Evolutionary conservation across 2,113 vertebrate genomes (phyloP).

Genomic region (Conger conger): DNA sequence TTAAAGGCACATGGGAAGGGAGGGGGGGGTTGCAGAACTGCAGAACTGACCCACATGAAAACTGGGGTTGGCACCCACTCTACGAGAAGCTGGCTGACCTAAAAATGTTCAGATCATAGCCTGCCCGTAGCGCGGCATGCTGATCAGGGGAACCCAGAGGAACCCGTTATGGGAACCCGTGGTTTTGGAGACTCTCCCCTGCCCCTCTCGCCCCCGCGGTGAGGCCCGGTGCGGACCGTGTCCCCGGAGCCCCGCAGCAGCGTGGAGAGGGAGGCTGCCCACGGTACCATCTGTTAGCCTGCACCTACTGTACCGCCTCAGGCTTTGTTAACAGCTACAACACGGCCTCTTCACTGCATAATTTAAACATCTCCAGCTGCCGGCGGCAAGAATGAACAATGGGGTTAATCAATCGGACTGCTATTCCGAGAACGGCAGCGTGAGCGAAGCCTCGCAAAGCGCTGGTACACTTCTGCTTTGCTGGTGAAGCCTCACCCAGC

Average conservation of each 20-base stretch:
- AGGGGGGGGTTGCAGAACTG: neutral
- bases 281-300: slow-evolving; percentile 48
- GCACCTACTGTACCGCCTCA: slow-evolving; percentile 37
- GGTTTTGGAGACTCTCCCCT: neutral
- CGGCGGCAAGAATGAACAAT: slow-evolving; percentile 2
- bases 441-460: neutral
- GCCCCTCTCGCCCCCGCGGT: neutral
- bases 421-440: neutral
- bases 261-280: slow-evolving; percentile 25
- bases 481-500: neutral
- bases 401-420: slow-evolving; percentile 9
- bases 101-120: neutral
- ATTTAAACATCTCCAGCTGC: slow-evolving; percentile 15
- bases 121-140: neutral
- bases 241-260: slow-evolving; percentile 9
- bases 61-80: neutral
- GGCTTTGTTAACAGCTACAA: slow-evolving; percentile 24
- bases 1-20: too few species aligned
- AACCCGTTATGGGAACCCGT: neutral
- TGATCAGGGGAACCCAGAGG: neutral
- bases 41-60: slow-evolving; percentile 1
- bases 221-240: neutral
- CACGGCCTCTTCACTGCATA: neutral
- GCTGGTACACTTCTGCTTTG: neutral
- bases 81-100: neutral